Percentiles rank a stretch among this genome's conserved stretches.
These are phyloP conservation scores for Sebastes miniatus DNA, from an alignment of 2,797 vertebrate species.

Conservation along the genomic window DNA sequence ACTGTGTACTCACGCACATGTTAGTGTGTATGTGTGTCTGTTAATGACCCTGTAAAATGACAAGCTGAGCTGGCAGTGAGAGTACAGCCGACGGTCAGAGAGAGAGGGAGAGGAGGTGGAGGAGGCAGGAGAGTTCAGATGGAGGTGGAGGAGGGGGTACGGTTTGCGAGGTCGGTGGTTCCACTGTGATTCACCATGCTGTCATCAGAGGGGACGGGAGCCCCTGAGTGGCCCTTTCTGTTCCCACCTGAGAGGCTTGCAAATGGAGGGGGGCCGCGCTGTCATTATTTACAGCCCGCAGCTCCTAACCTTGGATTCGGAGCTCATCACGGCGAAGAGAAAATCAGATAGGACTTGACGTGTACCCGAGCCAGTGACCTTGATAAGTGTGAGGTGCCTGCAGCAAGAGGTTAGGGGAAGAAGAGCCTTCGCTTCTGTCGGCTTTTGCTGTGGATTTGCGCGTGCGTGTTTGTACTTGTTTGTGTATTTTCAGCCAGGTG, in stretches of 20 bases:
- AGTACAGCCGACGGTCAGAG: constrained; percentile 68
- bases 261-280: constrained; percentile 72
- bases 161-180: constrained; percentile 44
- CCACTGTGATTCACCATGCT: constrained; percentile 72
- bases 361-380: constrained; percentile 79
- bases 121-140: constrained; percentile 53
- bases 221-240: constrained; percentile 69
- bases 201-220: constrained; percentile 68
- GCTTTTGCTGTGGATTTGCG: constrained; percentile 47
- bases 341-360: constrained; percentile 81
- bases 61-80: constrained; percentile 79
- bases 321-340: constrained; percentile 71
- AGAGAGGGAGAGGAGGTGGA: constrained; percentile 40
- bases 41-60: constrained; percentile 82
- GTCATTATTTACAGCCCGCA: constrained; percentile 82
- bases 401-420: constrained; percentile 72
- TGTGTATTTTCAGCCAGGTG: constrained; percentile 45
- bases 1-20: constrained; percentile 62
- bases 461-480: constrained; percentile 4
- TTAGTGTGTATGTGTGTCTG: constrained; percentile 70
- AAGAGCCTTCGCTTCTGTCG: constrained; percentile 56
- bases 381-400: constrained; percentile 79
- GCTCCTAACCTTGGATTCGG: constrained; percentile 80
- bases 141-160: not conserved
- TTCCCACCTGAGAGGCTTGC: constrained; percentile 80